Evolutionary conservation across 1,140 invertebrate species (phyloP).

Genomic region (Thaumatotibia leucotreta): DNA sequence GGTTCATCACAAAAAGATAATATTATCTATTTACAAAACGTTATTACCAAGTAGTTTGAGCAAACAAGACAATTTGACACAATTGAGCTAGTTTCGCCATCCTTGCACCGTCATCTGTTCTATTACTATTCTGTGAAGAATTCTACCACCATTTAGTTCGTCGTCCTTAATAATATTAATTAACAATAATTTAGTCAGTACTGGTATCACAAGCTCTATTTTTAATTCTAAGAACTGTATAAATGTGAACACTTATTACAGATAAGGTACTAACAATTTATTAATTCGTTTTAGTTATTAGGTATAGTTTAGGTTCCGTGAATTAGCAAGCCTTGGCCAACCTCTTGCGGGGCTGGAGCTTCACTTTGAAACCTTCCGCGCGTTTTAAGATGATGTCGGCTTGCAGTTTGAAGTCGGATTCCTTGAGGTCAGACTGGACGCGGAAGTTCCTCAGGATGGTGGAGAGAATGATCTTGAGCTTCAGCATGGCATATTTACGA

Average conservation of each 20-base stretch:
- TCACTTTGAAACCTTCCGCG: conserved; percentile 87
- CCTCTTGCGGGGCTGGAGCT: conserved; percentile 80
- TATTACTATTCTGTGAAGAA: conserved; percentile 25
- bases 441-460: conserved; percentile 92
- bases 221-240: conserved; percentile 31
- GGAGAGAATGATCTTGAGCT: conserved; percentile 91
- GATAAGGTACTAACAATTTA: conserved; percentile 4
- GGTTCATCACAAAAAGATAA: conserved; percentile 20
- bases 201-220: conserved; percentile 46
- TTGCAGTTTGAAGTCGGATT: conserved; percentile 86
- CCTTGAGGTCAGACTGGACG: conserved; percentile 82
- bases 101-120: conserved; percentile 35
- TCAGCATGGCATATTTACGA: conserved; percentile 93
- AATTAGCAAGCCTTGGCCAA: conserved; percentile 45
- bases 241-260: conserved; percentile 30
- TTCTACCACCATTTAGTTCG: conserved; percentile 50
- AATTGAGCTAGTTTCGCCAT: conserved; percentile 38
- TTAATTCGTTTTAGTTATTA: conserved; percentile 1
- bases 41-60: conserved; percentile 25
- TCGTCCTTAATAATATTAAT: conserved; percentile 38
- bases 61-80: conserved; percentile 9
- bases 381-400: conserved; percentile 91
- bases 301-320: no score
- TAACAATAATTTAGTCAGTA: conserved; percentile 60
- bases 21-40: conserved; percentile 54